These are phyloP conservation scores for Helicorthomorpha holstii DNA, from an alignment of 1,140 invertebrate genomes.

Conservation along the genomic window DNA sequence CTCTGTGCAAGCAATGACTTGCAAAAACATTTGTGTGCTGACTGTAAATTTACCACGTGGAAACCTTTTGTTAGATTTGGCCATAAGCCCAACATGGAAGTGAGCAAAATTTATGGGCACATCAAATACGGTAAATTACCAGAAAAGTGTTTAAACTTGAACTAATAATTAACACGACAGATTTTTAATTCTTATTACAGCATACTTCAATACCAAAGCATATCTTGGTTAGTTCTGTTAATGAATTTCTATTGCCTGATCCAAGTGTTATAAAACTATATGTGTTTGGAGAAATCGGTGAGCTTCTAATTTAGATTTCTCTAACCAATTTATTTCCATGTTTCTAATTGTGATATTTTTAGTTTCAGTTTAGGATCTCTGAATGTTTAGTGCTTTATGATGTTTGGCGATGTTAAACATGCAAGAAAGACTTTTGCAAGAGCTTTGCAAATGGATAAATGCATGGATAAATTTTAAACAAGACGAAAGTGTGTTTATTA, in stretches of 20 bases:
- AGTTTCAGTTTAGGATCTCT: constrained; percentile 28
- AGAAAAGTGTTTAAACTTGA: too few species aligned
- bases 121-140: too few species aligned
- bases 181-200: too few species aligned
- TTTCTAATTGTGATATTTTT: constrained; percentile 10
- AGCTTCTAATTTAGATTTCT: constrained; percentile 3
- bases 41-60: too few species aligned
- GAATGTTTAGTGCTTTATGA: too few species aligned
- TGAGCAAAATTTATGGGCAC: too few species aligned
- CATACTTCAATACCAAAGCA: too few species aligned
- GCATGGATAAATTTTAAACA: constrained; percentile 58
- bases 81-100: too few species aligned
- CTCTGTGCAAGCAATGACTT: too few species aligned
- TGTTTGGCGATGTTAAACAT: constrained; percentile 44
- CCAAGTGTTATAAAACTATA: constrained; percentile 23
- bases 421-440: constrained; percentile 40
- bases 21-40: too few species aligned
- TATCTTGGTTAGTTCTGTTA: constrained; percentile 1
- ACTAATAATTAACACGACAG: too few species aligned
- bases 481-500: constrained; percentile 38
- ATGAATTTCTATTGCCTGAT: constrained; percentile 16
- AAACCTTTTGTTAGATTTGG: too few species aligned
- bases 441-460: constrained; percentile 40
- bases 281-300: constrained; percentile 33
- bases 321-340: background rate